Evolutionary conservation across 2,888 invertebrate genomes (phyloP), one percentile per base, ranked within the genome.

Genomic region (Chirona hameri): DNA sequence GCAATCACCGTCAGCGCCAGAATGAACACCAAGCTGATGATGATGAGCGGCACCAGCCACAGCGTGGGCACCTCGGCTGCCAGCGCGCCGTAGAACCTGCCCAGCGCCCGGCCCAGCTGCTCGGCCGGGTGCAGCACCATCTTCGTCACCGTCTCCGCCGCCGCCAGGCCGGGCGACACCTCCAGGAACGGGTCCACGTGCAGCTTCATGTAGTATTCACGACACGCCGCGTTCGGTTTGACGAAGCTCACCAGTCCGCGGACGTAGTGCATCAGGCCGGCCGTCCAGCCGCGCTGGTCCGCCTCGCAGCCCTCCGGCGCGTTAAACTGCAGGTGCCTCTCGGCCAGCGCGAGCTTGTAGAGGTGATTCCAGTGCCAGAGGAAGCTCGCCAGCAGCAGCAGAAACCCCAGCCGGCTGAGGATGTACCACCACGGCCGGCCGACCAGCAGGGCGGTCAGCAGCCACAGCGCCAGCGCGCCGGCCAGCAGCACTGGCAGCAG

Each of bases 151-250:
- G 83, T 69, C 55, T 83, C 83, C 29, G 84, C 27, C 9, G 83
- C 46, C 24, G 84, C 84, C 65, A 80, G 48, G 9, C 76, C 48
- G 18, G 85, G 82, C 39, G 84, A 82, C 46, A 85, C 84, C 82
- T 85, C 85, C 81, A 76, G 83, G 52, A 83, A 48, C n/a, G 85
- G 83, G 83, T 85, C 84, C 60, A 85, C 83, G 31, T 82, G 65
- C 1, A 84, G 69, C n/a, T 65, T 65, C 46, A 52, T 29, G 24
- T 55, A 65, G 27, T 52, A 55, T 14, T 46, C 48, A 31, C 46
- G 60, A 31, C 81, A 83, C 84, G 46, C 27, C n/a, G 14, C 27
- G 52, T 18, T 52, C 14, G 80, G 3, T n/a, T 9, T 7, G n/a
- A 39, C 21, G 27, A n/a, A 80, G 29, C 80, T 52, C 15, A 52